Conservation (phyloP, 1,140 invertebrate genomes). For the Cydia fagiglandana region DNA sequence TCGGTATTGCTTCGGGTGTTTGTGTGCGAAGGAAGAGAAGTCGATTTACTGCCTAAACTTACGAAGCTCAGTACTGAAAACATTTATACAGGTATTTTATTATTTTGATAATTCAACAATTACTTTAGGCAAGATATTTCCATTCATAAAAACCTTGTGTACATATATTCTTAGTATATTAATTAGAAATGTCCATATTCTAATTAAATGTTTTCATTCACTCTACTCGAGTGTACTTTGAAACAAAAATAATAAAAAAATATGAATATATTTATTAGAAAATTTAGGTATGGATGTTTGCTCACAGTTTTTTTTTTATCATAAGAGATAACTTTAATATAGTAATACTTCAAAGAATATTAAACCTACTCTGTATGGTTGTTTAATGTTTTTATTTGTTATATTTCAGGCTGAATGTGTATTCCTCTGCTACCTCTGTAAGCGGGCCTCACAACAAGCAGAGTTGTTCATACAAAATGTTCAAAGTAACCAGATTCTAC, state of each 20-base stretch:
- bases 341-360: too few relatives aligned
- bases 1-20: constrained; percentile 50
- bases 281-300: too few relatives aligned
- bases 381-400: background rate
- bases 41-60: constrained; percentile 41
- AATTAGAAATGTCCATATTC: too few relatives aligned
- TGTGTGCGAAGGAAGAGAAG: constrained; percentile 40
- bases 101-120: background rate
- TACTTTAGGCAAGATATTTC: background rate
- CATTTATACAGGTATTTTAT: constrained; percentile 41
- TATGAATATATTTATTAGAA: too few relatives aligned
- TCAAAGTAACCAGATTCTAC: constrained; percentile 56
- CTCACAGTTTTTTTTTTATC: too few relatives aligned
- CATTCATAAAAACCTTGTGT: too few relatives aligned
- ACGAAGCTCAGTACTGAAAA: constrained; percentile 43
- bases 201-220: too few relatives aligned
- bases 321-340: too few relatives aligned
- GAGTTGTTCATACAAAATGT: constrained; percentile 61
- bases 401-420: constrained; percentile 52
- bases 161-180: too few relatives aligned
- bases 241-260: too few relatives aligned
- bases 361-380: background rate
- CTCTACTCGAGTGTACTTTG: too few relatives aligned
- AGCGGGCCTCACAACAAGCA: constrained; percentile 48
- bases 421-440: constrained; percentile 61